These are phyloP conservation scores for Drosophila nebulosa DNA, from an alignment of 1,140 invertebrate genomes.

Conservation along the genomic window DNA sequence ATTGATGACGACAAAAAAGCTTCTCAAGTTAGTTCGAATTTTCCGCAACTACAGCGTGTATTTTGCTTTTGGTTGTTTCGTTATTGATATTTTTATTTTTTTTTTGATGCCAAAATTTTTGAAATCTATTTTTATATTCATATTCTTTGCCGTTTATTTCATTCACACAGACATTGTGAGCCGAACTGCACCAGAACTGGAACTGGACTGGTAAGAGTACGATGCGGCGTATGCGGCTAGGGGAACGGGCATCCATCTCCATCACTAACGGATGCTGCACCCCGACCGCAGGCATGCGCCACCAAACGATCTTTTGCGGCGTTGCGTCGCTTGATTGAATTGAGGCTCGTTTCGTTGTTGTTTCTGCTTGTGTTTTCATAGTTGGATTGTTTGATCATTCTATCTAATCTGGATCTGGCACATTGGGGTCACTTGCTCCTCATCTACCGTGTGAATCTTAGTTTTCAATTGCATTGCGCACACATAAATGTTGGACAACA, in stretches of 20 bases:
- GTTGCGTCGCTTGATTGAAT: constrained; percentile 55
- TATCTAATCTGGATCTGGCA: constrained; percentile 67
- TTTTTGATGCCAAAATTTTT: constrained; percentile 45
- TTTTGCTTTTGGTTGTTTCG: not conserved
- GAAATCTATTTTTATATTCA: constrained; percentile 66
- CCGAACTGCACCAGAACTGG: constrained; percentile 17
- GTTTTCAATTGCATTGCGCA: not conserved
- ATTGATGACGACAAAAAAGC: constrained; percentile 68
- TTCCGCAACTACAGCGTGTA: constrained; percentile 53
- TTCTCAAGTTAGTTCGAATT: constrained; percentile 43
- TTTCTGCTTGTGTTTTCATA: constrained; percentile 19
- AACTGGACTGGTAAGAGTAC: not conserved
- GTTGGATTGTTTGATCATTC: constrained; percentile 56
- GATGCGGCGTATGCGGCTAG: not conserved
- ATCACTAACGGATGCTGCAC: constrained; percentile 33
- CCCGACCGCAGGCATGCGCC: not conserved
- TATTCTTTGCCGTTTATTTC: constrained; percentile 36
- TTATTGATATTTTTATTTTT: not conserved
- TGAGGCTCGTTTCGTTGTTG: constrained; percentile 30
- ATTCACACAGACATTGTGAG: constrained; percentile 37
- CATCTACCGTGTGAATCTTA: not conserved
- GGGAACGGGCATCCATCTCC: not conserved
- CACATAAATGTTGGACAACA: too few species aligned
- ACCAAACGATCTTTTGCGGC: not conserved
- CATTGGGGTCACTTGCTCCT: constrained; percentile 31